Conservation (phyloP, 2,797 vertebrate genomes). For the Petrocephalus sullivani region DNA sequence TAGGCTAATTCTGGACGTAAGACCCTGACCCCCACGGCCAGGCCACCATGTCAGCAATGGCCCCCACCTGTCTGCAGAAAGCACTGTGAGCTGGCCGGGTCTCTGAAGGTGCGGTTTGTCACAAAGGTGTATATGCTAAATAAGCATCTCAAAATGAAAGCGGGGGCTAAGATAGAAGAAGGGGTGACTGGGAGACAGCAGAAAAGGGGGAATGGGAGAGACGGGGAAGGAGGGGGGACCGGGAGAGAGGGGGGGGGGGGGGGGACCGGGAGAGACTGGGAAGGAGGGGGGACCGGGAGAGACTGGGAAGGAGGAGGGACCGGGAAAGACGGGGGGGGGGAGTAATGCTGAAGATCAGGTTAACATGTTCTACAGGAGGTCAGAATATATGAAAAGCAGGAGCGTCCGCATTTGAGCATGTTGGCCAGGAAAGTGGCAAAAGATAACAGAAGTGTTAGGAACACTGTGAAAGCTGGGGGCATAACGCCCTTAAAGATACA, state of each 20-base stretch:
- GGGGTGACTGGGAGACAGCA: background rate
- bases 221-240: background rate
- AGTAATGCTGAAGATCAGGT: background rate
- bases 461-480: background rate
- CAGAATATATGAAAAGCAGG: background rate
- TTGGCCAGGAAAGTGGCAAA: background rate
- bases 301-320: background rate
- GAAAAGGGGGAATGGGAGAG: background rate
- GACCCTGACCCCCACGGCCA: conserved; percentile 44
- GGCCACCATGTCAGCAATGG: conserved; percentile 50
- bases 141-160: too few species aligned
- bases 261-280: background rate
- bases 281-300: fast-evolving
- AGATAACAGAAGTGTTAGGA: background rate
- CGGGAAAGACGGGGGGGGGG: background rate
- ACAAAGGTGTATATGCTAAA: background rate
- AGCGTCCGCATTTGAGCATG: background rate
- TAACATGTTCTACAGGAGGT: background rate
- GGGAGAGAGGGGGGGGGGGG: background rate
- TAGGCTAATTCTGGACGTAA: conserved; percentile 71
- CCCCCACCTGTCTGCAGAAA: conserved; percentile 30
- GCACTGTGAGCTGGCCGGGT: conserved; percentile 42
- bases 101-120: background rate
- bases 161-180: conserved; percentile 1
- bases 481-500: background rate